Percentiles rank a stretch among this genome's conserved stretches.
Evolutionary conservation across 1,140 invertebrate species (phyloP).

Genomic region (Potamilus streckersoni): DNA sequence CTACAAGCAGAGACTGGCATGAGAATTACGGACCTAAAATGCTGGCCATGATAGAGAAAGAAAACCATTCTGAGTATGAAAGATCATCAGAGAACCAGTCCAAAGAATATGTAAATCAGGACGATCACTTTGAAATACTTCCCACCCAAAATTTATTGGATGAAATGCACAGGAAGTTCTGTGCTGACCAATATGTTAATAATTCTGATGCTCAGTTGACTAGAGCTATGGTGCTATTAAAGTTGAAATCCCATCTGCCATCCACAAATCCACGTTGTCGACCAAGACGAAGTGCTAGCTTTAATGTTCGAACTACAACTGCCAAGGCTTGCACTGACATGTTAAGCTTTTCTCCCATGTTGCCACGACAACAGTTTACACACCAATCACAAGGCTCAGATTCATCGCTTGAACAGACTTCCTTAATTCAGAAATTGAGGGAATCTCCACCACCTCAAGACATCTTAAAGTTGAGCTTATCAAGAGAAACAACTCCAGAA

Average conservation of each 20-base stretch:
- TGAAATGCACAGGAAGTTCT: constrained; percentile 49
- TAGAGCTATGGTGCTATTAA: constrained; percentile 25
- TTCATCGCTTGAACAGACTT: no score
- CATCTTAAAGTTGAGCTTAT: constrained; percentile 9
- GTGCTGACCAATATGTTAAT: constrained; percentile 45
- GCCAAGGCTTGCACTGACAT: background rate
- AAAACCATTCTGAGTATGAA: constrained; percentile 14
- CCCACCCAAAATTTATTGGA: constrained; percentile 37
- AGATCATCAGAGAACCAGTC: background rate
- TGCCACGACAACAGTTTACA: constrained; percentile 3
- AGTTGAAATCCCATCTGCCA: constrained; percentile 23
- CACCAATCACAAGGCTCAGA: no score
- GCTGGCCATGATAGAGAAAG: constrained; percentile 30
- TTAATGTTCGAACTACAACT: constrained; percentile 27
- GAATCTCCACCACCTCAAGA: constrained; percentile 22
- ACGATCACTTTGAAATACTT: constrained; percentile 29
- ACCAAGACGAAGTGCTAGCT: constrained; percentile 27
- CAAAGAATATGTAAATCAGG: constrained; percentile 1
- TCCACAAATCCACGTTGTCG: background rate
- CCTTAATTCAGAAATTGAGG: background rate
- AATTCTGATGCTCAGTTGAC: constrained; percentile 18
- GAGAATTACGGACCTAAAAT: constrained; percentile 40
- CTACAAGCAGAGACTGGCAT: constrained; percentile 40
- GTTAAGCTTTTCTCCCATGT: constrained; percentile 17
- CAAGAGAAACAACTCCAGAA: constrained; percentile 31